Evolutionary conservation across 2,797 vertebrate genomes (phyloP).

Genomic region (Lacerta agilis): DNA sequence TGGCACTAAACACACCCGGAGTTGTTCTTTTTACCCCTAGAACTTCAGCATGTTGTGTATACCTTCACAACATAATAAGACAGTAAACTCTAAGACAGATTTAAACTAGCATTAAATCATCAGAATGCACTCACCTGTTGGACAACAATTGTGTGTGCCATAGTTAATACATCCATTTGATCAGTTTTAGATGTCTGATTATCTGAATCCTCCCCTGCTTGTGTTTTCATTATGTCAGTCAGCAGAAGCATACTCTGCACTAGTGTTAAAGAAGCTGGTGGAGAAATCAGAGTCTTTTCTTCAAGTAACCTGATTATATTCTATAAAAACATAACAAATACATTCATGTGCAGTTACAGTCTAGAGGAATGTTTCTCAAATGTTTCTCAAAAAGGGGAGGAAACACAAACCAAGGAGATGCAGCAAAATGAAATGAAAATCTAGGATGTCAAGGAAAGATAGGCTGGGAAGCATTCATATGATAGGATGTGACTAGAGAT

Average conservation of each 20-base stretch:
- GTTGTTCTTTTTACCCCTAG: too few relatives aligned
- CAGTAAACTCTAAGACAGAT: constrained; percentile 12
- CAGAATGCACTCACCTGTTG: constrained; percentile 72
- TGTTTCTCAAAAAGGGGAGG: too few relatives aligned
- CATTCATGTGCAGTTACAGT: constrained; percentile 41
- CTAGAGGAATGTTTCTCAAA: background rate
- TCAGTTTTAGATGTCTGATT: constrained; percentile 61
- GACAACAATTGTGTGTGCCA: constrained; percentile 75
- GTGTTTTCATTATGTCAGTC: constrained; percentile 73
- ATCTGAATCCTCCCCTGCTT: constrained; percentile 59
- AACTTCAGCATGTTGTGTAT: background rate
- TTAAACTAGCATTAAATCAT: background rate
- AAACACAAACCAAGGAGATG: too few relatives aligned
- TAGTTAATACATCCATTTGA: constrained; percentile 66
- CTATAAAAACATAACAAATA: constrained; percentile 72
- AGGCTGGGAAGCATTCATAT: too few relatives aligned
- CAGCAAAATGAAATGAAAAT: too few relatives aligned
- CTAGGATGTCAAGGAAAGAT: too few relatives aligned
- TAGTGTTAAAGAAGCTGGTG: constrained; percentile 74
- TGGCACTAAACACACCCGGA: background rate
- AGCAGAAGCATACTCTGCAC: constrained; percentile 77
- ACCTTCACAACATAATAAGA: background rate
- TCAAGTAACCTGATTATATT: constrained; percentile 76
- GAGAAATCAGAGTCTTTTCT: constrained; percentile 74
- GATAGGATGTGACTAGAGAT: too few relatives aligned